Base-by-base conservation (phyloP, 2,888 invertebrate species). In the Orthosia incerta region DNA sequence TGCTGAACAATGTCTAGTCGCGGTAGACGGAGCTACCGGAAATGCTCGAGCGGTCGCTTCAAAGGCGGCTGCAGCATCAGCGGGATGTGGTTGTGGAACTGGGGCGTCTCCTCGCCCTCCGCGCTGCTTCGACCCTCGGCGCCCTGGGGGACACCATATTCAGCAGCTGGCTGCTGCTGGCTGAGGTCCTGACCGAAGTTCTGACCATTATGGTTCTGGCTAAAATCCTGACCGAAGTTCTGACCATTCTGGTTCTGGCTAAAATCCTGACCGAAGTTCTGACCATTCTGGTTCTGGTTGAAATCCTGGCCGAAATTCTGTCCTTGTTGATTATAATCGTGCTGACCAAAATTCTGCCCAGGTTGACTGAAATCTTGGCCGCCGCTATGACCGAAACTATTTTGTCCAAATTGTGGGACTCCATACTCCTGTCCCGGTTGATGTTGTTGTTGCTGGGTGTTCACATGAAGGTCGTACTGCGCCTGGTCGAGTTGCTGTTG, bases 61-160 rank as follows among this genome's bases (percentile, higher is more conserved):
- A 95, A 91, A 5, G 96, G 96, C n/a, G 92, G 94, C 88, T 96
- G 95, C 48, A 95, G 91, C 12, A 93, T 94, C 20, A 95, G 89
- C 0, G 96, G 96, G 76, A 96, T 95, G 87, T 96, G 96, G 82
- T 96, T 95, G 83, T 94, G 95, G 84, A 87, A 96, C 63, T 89
- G 88, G 79, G 93, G 93, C 31, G 86, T 76, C 23, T 89, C 89
- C 0, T 81, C 83, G 0, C 87, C 90, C 62, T 93, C 93, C 7
- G 90, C 89, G 62, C 95, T 95, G 20, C 96, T 92, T 0, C 81
- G 83, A 20, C 95, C 95, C 65, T 95, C 95, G n/a, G 92, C 91
- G n/a, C 92, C 91, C 75, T 93, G 94, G 2, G 94, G 94, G 11
- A 87, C 84, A 4, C 95, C 95, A 69, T 95, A 95, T 74, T 94